phyloP scores from a whole-genome alignment of 2,113 vertebrate genomes.

The Chrysemys picta region DNA sequence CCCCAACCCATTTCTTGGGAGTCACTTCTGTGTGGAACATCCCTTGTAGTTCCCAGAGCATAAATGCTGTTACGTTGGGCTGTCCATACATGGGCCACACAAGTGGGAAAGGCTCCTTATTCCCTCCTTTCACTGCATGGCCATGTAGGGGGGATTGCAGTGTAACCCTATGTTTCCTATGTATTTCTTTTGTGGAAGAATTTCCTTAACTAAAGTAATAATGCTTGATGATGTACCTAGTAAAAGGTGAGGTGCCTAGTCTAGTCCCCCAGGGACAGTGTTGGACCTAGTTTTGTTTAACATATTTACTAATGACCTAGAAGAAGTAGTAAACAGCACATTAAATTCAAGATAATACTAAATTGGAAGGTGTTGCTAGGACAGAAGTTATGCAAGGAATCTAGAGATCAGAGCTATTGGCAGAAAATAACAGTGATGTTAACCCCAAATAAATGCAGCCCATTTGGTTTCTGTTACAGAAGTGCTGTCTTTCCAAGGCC shows the following conservation, averaged over 20 bases:
- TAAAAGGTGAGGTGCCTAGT: background rate
- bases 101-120: background rate
- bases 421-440: background rate
- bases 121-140: background rate
- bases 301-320: background rate
- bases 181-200: background rate
- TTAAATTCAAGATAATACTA: background rate
- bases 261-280: background rate
- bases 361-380: background rate
- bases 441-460: background rate
- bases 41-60: background rate
- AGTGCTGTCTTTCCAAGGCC: background rate
- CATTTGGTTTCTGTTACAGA: background rate
- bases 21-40: background rate
- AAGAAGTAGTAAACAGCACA: background rate
- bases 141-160: background rate
- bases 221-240: background rate
- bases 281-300: background rate
- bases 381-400: background rate
- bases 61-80: background rate
- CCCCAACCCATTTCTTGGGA: background rate
- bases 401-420: background rate
- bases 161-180: background rate
- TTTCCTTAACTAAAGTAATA: background rate
- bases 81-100: background rate